Percentiles rank a stretch among this genome's conserved stretches.
Conservation (phyloP, 2,113 vertebrate species). For the Struthidea cinerea region DNA sequence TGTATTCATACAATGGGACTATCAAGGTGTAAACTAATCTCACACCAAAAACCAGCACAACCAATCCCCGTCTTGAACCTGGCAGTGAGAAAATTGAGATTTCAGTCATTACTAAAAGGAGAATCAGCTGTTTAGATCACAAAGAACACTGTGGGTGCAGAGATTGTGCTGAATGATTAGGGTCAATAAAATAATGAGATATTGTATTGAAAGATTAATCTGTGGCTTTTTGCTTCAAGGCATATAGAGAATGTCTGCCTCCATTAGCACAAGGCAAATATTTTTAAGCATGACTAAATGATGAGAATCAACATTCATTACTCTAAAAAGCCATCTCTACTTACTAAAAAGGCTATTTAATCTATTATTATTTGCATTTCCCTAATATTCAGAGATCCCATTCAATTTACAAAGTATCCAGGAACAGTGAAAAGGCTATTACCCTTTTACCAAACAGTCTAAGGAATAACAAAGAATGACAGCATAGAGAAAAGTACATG, state of each 20-base stretch:
- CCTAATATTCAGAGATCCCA: background rate
- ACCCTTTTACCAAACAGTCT: background rate
- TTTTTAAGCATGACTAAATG: background rate
- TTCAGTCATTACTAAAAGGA: background rate
- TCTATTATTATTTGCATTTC: background rate
- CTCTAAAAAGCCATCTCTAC: background rate
- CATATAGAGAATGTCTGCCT: background rate
- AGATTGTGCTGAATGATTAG: background rate
- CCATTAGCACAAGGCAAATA: background rate
- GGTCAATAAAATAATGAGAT: background rate
- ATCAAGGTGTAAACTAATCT: background rate
- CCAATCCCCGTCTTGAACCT: accelerated
- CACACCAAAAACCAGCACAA: background rate
- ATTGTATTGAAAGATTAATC: background rate
- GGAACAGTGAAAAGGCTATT: background rate
- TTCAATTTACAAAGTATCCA: background rate
- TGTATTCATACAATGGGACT: background rate
- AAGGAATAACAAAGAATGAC: background rate
- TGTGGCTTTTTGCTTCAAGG: background rate
- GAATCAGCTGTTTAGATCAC: background rate
- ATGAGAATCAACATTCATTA: background rate
- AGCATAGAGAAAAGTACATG: background rate
- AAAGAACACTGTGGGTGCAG: background rate
- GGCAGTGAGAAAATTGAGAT: background rate
- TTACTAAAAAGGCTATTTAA: background rate